Evolutionary conservation across 2,113 vertebrate genomes (phyloP).

Genomic region (Oncorhynchus nerka): DNA sequence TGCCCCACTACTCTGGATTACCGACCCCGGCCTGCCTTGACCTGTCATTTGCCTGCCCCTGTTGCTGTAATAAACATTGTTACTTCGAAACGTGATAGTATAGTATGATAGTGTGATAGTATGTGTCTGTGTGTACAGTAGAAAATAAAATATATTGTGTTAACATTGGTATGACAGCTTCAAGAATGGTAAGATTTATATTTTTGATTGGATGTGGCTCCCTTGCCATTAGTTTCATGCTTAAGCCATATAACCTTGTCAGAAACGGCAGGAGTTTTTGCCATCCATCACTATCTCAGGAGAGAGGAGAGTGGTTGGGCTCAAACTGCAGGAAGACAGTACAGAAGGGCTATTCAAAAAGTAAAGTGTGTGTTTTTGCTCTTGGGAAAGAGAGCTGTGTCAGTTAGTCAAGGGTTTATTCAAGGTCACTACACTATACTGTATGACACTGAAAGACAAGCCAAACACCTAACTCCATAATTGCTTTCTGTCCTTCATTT

Average conservation of each 20-base stretch:
- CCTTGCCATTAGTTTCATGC: background rate
- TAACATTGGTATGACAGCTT: too few relatives aligned
- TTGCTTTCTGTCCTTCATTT: background rate
- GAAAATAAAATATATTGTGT: too few relatives aligned
- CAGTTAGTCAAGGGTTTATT: background rate
- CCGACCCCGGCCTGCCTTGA: too few relatives aligned
- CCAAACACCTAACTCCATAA: background rate
- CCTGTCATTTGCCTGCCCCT: too few relatives aligned
- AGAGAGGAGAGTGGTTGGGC: background rate
- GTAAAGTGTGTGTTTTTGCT: background rate
- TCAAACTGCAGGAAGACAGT: constrained; percentile 3
- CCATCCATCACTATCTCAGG: background rate
- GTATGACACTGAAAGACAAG: background rate
- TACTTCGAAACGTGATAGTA: too few relatives aligned
- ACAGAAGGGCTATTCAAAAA: background rate
- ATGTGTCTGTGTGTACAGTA: too few relatives aligned
- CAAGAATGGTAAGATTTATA: background rate
- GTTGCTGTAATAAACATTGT: too few relatives aligned
- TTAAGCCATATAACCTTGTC: constrained; percentile 21
- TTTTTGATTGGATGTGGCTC: background rate
- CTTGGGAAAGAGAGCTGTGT: background rate
- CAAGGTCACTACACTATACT: background rate
- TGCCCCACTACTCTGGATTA: too few relatives aligned
- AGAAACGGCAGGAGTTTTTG: constrained; percentile 19
- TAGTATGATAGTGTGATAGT: too few relatives aligned